Conservation (phyloP, 2,888 invertebrate genomes). For the Limnephilus rhombicus region DNA sequence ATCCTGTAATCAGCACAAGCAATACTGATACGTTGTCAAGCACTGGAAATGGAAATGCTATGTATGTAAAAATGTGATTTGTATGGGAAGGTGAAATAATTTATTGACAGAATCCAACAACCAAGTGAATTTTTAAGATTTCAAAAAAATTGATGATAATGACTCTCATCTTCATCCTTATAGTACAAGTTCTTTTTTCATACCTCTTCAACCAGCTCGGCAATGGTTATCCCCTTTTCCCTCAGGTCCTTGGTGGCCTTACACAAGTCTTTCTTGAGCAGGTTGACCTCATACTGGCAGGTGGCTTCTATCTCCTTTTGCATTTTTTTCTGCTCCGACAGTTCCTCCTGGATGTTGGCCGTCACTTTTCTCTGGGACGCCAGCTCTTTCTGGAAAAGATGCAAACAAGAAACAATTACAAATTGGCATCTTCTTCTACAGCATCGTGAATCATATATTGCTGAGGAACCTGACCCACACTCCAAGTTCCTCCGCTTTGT, state of each 20-base stretch:
- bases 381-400: constrained; percentile 48
- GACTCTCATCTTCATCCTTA: not conserved
- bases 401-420: not conserved
- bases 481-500: no score
- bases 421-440: not conserved
- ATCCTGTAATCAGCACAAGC: not conserved
- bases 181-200: not conserved
- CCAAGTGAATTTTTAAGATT: not conserved
- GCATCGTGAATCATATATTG: no score
- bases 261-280: constrained; percentile 53
- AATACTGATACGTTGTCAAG: not conserved
- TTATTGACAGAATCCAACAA: not conserved
- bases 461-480: no score
- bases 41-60: not conserved
- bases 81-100: not conserved
- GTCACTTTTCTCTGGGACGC: constrained; percentile 15
- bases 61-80: not conserved
- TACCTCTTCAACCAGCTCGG: constrained; percentile 42
- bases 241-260: constrained; percentile 68
- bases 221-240: constrained; percentile 27
- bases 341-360: constrained; percentile 73
- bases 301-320: constrained; percentile 71
- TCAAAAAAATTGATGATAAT: not conserved
- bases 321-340: constrained; percentile 74
- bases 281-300: constrained; percentile 45